Evolutionary conservation across 2,888 invertebrate genomes (phyloP).

Genomic region (Eumacrocentrus americanus): DNA sequence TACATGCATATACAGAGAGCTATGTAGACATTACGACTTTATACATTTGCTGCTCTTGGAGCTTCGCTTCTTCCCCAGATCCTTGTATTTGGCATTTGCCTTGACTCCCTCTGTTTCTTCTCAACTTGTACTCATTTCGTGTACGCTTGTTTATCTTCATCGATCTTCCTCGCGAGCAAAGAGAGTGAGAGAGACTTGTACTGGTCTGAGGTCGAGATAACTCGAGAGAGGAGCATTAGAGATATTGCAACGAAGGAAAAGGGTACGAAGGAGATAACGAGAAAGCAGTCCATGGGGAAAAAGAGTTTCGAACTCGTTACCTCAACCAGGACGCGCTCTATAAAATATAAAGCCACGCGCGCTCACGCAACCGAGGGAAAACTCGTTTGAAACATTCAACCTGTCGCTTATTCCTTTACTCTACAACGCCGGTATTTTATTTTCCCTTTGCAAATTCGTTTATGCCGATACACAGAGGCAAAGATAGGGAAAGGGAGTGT

Average conservation of each 20-base stretch:
- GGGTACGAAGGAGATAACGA: constrained; percentile 36
- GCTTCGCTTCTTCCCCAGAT: not conserved
- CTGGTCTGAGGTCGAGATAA: not conserved
- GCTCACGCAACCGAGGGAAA: constrained; percentile 14
- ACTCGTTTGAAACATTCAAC: constrained; percentile 26
- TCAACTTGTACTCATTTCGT: constrained; percentile 18
- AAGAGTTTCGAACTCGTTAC: constrained; percentile 41
- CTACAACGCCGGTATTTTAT: not conserved
- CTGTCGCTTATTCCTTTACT: constrained; percentile 21
- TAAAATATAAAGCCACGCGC: constrained; percentile 14
- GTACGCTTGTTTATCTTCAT: constrained; percentile 27
- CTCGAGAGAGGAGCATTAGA: constrained; percentile 7
- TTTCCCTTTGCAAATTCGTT: constrained; percentile 18
- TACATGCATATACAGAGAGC: not conserved
- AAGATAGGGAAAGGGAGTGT: not conserved
- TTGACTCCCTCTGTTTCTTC: constrained; percentile 7
- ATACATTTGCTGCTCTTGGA: not conserved
- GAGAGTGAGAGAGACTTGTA: not conserved
- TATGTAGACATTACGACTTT: constrained; percentile 1
- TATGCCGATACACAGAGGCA: not conserved
- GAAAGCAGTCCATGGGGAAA: constrained; percentile 37
- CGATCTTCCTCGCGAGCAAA: constrained; percentile 22
- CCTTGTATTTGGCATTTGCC: constrained; percentile 15
- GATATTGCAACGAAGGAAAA: constrained; percentile 9
- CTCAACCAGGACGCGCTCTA: constrained; percentile 8